A percentile compares a stretch with the other conserved stretches of the same genome.
Evolutionary conservation across 1,140 invertebrate species (phyloP).

Genomic region (Belonocnema kinseyi): DNA sequence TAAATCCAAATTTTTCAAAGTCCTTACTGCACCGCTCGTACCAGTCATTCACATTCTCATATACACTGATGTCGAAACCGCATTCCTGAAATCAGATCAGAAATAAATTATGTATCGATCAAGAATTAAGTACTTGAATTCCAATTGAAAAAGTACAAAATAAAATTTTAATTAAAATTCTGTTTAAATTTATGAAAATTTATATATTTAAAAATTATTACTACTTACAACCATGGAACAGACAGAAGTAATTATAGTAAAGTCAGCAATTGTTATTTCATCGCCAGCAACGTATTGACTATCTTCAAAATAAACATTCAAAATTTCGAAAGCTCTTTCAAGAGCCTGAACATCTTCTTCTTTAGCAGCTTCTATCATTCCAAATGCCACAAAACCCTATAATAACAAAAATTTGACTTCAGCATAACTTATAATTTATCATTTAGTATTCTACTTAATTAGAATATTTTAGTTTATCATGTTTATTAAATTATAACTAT

Average conservation of each 20-base stretch:
- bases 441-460: too few species aligned
- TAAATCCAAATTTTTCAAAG: conserved; percentile 13
- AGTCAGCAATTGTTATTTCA: conserved; percentile 76
- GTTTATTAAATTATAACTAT: too few species aligned
- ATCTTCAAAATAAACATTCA: conserved; percentile 66
- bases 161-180: background rate
- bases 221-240: conserved; percentile 66
- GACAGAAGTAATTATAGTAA: conserved; percentile 61
- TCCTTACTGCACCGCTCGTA: background rate
- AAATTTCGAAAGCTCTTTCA: conserved; percentile 55
- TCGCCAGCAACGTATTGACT: conserved; percentile 67
- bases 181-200: too few species aligned
- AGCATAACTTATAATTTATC: too few species aligned
- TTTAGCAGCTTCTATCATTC: conserved; percentile 45
- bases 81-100: background rate
- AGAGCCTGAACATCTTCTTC: conserved; percentile 53
- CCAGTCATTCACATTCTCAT: conserved; percentile 15
- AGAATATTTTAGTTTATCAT: too few species aligned
- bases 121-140: too few species aligned
- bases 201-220: too few species aligned
- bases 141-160: too few species aligned
- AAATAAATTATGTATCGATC: background rate
- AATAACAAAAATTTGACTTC: conserved; percentile 53
- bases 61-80: conserved; percentile 1
- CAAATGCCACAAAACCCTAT: conserved; percentile 53